A percentile compares a stretch with the other conserved stretches of the same genome.
phyloP scores from a whole-genome alignment of 2,888 invertebrate genomes.

The Cheilosia variabilis region DNA sequence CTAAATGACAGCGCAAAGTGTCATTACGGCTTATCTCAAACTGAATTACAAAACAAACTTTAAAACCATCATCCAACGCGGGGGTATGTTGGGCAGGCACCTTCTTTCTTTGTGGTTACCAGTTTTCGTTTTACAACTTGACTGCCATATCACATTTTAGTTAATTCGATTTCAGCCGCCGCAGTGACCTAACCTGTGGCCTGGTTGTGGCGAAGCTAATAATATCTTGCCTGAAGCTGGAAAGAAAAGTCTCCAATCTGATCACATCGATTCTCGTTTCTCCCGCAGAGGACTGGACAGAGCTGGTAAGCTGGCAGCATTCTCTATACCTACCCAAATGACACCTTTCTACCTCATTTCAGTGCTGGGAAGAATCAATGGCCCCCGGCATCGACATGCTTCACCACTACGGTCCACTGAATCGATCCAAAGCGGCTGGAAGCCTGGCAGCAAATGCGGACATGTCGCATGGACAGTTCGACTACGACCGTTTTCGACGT shows the following conservation, averaged over 20 bases:
- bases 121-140: no score
- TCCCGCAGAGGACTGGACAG: constrained; percentile 83
- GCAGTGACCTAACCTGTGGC: constrained; percentile 81
- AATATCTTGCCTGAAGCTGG: constrained; percentile 80
- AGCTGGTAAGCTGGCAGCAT: constrained; percentile 77
- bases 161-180: constrained; percentile 77
- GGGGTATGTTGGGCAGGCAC: no score
- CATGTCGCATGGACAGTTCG: constrained; percentile 78
- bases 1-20: no score
- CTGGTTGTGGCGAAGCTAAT: constrained; percentile 80
- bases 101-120: no score
- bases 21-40: no score
- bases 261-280: constrained; percentile 79
- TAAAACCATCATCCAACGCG: no score
- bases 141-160: no score
- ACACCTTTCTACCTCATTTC: background rate
- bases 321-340: background rate
- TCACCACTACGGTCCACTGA: constrained; percentile 82
- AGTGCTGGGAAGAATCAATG: constrained; percentile 83
- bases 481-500: constrained; percentile 81
- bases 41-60: no score
- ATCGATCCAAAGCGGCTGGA: constrained; percentile 79
- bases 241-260: constrained; percentile 80
- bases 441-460: constrained; percentile 77
- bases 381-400: constrained; percentile 83